Evolutionary conservation across 2,797 vertebrate species (phyloP), one percentile per base, ranked within the genome.

Genomic region (Amazonetta brasiliensis): DNA sequence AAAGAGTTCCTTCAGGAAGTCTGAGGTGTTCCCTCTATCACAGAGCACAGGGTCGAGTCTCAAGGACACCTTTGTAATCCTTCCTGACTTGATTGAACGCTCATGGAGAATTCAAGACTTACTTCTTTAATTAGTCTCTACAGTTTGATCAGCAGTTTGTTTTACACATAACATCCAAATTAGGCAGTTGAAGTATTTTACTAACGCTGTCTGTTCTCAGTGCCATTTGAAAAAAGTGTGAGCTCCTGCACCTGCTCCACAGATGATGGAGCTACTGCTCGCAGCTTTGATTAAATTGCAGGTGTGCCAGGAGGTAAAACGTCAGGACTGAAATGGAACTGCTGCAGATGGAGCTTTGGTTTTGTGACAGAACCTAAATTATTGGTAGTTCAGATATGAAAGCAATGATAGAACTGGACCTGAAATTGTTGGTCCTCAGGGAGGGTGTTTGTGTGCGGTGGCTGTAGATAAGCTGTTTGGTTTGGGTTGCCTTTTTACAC

Each of bases 201-300:
- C 20, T 26, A 2, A 19, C 0, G 1, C 20, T 28, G 54, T 9
- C 56, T 55, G 1, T 33, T 60, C 56, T 33, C 13, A 15, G 41
- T 23, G 48, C 58, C 30, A 5, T 8, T 41, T n/a, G 60, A 9
- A 56, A 52, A 1, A 26, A 63, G 4, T 0, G 33, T 14, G 54
- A 26, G 19, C 1, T 12, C 25, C 30, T 44, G 14, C 62, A 20
- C 58, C 68, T 69, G 56, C 30, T 19, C 25, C 26, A 4, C 37
- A 4, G 41, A 6, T 25, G 33, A 9, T 17, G 25, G 22, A 33
- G 7, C 13, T 16, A 4, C 56, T 64, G 68, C 74, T 79, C 44
- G 14, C 22, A 8, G 52, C 58, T 33, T 46, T 21, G 7, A 4
- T 20, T 33, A 10, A 19, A 37, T 59, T 18, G 54, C 50, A 50